Evolutionary conservation across 2,113 vertebrate species (phyloP), one percentile per base, ranked within the genome.

Genomic region (Corydoras maculifer): DNA sequence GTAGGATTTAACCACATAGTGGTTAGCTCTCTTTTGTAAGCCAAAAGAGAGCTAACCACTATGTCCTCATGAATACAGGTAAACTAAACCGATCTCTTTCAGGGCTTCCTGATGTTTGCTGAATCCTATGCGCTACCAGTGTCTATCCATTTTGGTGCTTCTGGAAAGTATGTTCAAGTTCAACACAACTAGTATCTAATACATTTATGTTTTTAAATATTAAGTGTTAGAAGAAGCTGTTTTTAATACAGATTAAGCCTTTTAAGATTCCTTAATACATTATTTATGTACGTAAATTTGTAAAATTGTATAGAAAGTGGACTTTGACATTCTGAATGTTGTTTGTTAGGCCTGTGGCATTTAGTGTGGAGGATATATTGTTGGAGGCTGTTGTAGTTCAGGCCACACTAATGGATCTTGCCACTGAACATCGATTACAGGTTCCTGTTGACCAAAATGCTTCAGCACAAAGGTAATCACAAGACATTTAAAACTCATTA

Each of bases 101-200:
- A 98, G 95, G 95, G 94, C 3, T 86, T 98, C 0, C 81, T 98
- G 68, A 79, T 69, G 3, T 94, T 97, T 70, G 93, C 94, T 14
- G 95, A 96, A 72, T 89, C 87, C 11, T 77, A 83, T 73, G 82
- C 76, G 6, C 80, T 87, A 76, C 88, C 90, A 0, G 78, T 97
- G 76, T 87, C 88, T 0, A 69, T 94, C 72, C 86, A 94, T 75
- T 94, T 92, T 65, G 87, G 89, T 59, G 9, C 82, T 59, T 79
- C 93, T 79, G 94, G 94, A 78, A 91, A 82, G 96, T 99, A 89
- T 1, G 2, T 1, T 51, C 54, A 29, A 18, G 53, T 15, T 12
- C 2, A 30, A 31, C 10, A 29, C 2, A 29, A 48, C 4, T 48
- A 43, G 35, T 43, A 43, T 43, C 1, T 43, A 0, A 43, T 43